These are phyloP conservation scores for Shinisaurus crocodilurus DNA, from an alignment of 2,113 vertebrate species.

Conservation along the genomic window DNA sequence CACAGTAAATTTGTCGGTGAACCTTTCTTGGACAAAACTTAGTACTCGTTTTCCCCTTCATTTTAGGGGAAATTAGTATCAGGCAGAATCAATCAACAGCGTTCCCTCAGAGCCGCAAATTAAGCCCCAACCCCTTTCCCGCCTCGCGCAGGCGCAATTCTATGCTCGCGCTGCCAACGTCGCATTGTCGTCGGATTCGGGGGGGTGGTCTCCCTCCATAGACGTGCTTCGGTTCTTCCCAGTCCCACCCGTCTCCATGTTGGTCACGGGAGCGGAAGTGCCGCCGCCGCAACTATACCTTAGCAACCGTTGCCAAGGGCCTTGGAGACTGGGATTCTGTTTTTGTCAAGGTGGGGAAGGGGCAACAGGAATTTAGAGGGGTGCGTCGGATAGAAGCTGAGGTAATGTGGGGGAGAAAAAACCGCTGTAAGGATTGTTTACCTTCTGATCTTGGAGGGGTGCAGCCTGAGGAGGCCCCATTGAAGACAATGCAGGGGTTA, in stretches of 20 bases:
- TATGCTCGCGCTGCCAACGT: neutral
- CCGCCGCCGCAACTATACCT: neutral
- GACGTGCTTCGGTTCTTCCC: too few relatives aligned
- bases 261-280: conserved; percentile 56
- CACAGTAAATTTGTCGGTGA: too few relatives aligned
- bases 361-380: neutral
- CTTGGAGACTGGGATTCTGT: conserved; percentile 25
- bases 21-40: neutral
- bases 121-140: neutral
- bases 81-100: too few relatives aligned
- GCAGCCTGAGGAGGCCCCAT: neutral
- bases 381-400: neutral
- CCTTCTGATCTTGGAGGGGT: neutral
- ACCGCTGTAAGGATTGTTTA: fast-evolving
- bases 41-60: neutral
- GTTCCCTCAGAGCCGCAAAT: neutral
- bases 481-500: neutral
- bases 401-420: neutral
- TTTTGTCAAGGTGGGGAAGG: neutral
- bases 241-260: neutral
- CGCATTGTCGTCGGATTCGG: too few relatives aligned
- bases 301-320: conserved; percentile 68
- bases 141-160: neutral
- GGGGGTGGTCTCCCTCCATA: too few relatives aligned
- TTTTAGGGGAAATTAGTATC: neutral